phyloP scores from a whole-genome alignment of 2,113 vertebrate genomes.

The Anser brachyrhynchus region DNA sequence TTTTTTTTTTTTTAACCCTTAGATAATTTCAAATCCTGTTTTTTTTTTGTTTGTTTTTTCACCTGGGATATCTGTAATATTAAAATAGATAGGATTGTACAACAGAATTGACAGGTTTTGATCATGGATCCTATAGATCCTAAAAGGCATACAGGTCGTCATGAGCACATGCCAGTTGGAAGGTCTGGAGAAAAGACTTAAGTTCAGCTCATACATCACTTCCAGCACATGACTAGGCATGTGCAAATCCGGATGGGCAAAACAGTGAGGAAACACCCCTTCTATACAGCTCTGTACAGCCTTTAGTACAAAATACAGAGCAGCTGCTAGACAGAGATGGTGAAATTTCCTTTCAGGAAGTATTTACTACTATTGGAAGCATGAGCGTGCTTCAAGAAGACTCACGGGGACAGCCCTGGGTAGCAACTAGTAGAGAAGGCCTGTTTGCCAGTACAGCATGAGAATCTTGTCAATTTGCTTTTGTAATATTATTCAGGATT shows the following conservation, averaged over 20 bases:
- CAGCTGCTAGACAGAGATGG: not conserved
- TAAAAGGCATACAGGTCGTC: not conserved
- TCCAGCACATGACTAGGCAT: not conserved
- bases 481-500: not conserved
- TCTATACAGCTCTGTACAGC: not conserved
- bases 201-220: not conserved
- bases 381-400: not conserved
- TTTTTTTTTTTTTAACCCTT: not conserved
- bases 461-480: not conserved
- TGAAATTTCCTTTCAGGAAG: not conserved
- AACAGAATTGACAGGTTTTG: not conserved
- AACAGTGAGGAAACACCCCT: not conserved
- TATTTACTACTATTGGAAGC: not conserved
- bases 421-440: not conserved
- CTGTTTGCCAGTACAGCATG: not conserved
- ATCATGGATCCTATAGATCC: not conserved
- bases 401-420: not conserved
- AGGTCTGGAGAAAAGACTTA: not conserved
- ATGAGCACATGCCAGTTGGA: not conserved
- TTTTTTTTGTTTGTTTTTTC: not conserved
- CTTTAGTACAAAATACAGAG: not conserved
- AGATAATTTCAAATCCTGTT: not conserved
- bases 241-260: not conserved
- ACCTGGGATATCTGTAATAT: not conserved
- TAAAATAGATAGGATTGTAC: not conserved